phyloP scores from a whole-genome alignment of 92 coral and sea anemone genomes.

The Zoanthus sansibaricus region DNA sequence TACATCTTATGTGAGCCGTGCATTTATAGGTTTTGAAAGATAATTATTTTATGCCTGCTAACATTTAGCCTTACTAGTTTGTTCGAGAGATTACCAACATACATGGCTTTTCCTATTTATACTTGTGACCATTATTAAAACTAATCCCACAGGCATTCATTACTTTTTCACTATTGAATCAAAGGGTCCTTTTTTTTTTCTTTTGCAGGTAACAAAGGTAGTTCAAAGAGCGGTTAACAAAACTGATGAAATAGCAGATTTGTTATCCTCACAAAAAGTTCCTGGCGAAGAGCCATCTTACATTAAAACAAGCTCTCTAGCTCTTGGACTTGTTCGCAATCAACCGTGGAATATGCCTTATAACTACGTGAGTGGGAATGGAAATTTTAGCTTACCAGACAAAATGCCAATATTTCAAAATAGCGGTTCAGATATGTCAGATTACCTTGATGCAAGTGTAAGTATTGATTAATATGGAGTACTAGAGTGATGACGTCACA shows the following conservation, averaged over 20 bases:
- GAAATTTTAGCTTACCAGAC: conserved; percentile 41
- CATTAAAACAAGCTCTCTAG: conserved; percentile 42
- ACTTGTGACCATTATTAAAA: no score
- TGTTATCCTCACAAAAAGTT: conserved; percentile 36
- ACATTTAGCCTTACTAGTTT: no score
- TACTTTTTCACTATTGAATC: no score
- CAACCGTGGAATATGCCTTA: conserved; percentile 46
- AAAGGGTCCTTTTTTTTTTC: no score
- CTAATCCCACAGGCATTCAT: no score
- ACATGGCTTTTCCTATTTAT: no score
- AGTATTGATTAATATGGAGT: background rate
- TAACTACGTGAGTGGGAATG: conserved; percentile 40
- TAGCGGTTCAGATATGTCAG: background rate
- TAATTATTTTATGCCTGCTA: no score
- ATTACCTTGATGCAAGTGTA: conserved; percentile 27
- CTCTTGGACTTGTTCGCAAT: conserved; percentile 45
- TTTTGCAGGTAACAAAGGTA: conserved; percentile 36
- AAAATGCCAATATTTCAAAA: conserved; percentile 48
- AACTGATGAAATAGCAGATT: conserved; percentile 24
- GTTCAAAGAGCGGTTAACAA: conserved; percentile 28
- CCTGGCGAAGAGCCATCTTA: conserved; percentile 55
- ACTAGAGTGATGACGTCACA: no score
- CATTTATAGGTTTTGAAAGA: no score
- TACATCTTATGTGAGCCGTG: no score
- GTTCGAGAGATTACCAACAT: no score